phyloP scores from a whole-genome alignment of 1,140 invertebrate species.

The Drosophila persimilis region DNA sequence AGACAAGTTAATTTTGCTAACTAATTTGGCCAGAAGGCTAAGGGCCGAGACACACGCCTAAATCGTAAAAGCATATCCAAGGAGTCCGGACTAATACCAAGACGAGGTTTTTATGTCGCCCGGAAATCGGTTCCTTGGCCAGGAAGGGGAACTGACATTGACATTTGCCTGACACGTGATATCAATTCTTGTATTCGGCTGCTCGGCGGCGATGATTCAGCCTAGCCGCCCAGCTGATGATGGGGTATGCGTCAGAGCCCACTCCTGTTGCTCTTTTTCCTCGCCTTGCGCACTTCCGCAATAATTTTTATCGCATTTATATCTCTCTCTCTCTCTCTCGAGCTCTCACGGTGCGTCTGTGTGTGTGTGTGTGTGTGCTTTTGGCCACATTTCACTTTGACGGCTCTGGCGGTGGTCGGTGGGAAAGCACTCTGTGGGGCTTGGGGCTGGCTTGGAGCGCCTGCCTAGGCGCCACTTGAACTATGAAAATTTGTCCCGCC shows the following conservation, averaged over 20 bases:
- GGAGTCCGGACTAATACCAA: slow-evolving; percentile 13
- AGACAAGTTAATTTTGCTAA: slow-evolving; percentile 62
- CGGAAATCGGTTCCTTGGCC: background rate
- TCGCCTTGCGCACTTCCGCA: slow-evolving; percentile 72
- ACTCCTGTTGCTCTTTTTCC: slow-evolving; percentile 54
- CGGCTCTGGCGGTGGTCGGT: slow-evolving; percentile 9
- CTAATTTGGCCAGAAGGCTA: slow-evolving; percentile 29
- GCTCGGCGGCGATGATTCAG: slow-evolving; percentile 50
- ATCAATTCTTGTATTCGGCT: slow-evolving; percentile 42
- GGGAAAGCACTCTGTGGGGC: background rate
- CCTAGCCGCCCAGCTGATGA: slow-evolving; percentile 28
- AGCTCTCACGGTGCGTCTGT: slow-evolving; percentile 23
- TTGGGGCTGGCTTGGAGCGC: slow-evolving; percentile 14
- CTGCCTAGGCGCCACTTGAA: slow-evolving; percentile 81
- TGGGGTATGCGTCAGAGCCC: slow-evolving; percentile 21
- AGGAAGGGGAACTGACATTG: slow-evolving; percentile 20
- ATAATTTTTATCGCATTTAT: slow-evolving; percentile 78
- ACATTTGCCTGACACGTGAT: slow-evolving; percentile 55
- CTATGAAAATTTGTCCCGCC: slow-evolving; percentile 82
- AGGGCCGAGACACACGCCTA: slow-evolving; percentile 46
- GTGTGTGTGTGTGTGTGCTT: slow-evolving; percentile 49
- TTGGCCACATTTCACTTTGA: slow-evolving; percentile 66
- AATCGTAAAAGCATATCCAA: slow-evolving; percentile 58
- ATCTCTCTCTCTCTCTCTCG: slow-evolving; percentile 8
- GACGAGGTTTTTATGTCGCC: slow-evolving; percentile 27